These are phyloP conservation scores for Sebastes taczanowskii DNA, from an alignment of 2,797 vertebrate genomes.

Conservation along the genomic window DNA sequence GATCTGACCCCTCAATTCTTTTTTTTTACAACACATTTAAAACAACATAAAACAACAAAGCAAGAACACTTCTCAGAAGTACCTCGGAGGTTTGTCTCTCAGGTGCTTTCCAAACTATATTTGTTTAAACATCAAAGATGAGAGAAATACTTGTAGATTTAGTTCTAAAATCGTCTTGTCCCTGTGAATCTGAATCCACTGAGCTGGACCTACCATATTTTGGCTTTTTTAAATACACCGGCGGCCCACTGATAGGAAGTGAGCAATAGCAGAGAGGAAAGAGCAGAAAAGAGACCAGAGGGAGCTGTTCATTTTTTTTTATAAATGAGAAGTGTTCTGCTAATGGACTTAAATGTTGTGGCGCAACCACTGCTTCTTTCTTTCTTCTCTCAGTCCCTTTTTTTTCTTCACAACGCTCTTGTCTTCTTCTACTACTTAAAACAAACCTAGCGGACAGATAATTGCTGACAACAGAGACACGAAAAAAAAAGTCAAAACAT, in stretches of 20 bases:
- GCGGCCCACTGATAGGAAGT: background rate
- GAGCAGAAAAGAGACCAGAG: background rate
- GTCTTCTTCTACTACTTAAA: slow-evolving; percentile 3
- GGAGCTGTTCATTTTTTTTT: slow-evolving; percentile 44
- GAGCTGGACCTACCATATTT: background rate
- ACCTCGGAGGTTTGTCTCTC: background rate
- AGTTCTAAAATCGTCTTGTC: background rate
- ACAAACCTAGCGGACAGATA: background rate
- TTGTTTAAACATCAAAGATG: background rate
- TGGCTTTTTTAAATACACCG: background rate
- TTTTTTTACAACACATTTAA: background rate
- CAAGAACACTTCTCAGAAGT: background rate
- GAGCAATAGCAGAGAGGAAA: background rate
- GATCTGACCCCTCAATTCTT: no score
- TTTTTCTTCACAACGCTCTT: background rate
- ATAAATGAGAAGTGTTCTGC: slow-evolving; percentile 48
- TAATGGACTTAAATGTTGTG: slow-evolving; percentile 39
- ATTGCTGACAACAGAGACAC: background rate
- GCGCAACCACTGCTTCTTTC: background rate
- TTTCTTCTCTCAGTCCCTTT: background rate
- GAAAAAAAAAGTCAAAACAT: background rate
- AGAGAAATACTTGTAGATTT: background rate
- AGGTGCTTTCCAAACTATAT: background rate
- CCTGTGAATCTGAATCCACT: background rate
- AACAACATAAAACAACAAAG: background rate